A percentile compares a stretch with the other conserved stretches of the same genome.
Conservation (phyloP, 1,140 invertebrate species). For the Eupristina koningsbergeri region DNA sequence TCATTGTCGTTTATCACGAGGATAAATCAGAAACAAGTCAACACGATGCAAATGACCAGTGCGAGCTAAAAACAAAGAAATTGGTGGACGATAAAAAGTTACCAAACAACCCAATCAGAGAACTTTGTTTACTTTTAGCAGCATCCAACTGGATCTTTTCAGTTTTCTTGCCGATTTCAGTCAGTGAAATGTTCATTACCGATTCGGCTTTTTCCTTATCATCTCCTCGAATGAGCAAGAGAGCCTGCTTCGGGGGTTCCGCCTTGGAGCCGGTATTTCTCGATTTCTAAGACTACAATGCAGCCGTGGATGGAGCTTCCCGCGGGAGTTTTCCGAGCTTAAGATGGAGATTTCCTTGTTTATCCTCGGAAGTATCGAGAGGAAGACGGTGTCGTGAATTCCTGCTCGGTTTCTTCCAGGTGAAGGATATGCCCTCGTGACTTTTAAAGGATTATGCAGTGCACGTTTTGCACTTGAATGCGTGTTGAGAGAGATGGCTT, state of each 20-base stretch:
- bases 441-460: slow-evolving; percentile 17
- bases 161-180: slow-evolving; percentile 29
- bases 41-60: slow-evolving; percentile 3
- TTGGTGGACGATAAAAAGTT: slow-evolving; percentile 3
- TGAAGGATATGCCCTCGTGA: neutral
- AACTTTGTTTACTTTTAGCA: slow-evolving; percentile 12
- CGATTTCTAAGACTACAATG: slow-evolving; percentile 40
- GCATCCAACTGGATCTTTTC: neutral
- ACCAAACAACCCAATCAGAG: slow-evolving; percentile 19
- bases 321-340: neutral
- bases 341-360: slow-evolving; percentile 33
- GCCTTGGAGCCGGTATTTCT: slow-evolving; percentile 49
- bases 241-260: slow-evolving; percentile 25
- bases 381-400: neutral
- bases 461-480: neutral
- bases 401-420: neutral
- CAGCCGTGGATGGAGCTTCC: neutral
- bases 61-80: neutral
- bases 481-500: neutral
- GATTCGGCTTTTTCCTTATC: slow-evolving; percentile 29
- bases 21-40: neutral
- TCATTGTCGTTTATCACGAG: neutral
- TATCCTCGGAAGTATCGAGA: neutral
- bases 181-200: slow-evolving; percentile 34
- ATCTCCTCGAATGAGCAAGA: neutral